phyloP scores from a whole-genome alignment of 92 coral and sea anemone species.

The Palythoa caribaeorum region DNA sequence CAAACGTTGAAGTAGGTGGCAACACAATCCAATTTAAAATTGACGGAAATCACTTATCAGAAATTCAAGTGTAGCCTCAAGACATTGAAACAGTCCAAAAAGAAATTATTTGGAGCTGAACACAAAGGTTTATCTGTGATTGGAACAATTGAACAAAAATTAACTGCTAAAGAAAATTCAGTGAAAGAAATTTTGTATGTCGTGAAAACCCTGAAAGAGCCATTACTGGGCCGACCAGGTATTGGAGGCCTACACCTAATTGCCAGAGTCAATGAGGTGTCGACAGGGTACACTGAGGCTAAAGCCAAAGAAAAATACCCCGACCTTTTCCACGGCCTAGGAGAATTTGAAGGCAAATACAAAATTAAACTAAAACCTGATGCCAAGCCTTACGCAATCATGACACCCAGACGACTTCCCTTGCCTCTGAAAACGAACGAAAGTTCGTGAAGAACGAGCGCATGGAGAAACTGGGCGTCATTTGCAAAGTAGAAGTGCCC shows the following conservation, averaged over 20 bases:
- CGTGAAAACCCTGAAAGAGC: constrained; percentile 50
- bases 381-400: constrained; percentile 56
- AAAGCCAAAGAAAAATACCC: constrained; percentile 48
- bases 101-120: constrained; percentile 51
- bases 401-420: constrained; percentile 62
- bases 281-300: constrained; percentile 27
- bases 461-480: constrained; percentile 67
- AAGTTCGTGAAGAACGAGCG: constrained; percentile 53
- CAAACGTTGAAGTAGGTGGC: constrained; percentile 20
- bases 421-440: constrained; percentile 54
- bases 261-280: constrained; percentile 12
- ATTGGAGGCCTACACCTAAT: constrained; percentile 56
- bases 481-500: constrained; percentile 56
- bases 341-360: constrained; percentile 60
- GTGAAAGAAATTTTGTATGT: constrained; percentile 41
- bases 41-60: constrained; percentile 36
- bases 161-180: constrained; percentile 15
- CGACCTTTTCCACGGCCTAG: constrained; percentile 51
- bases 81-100: constrained; percentile 17
- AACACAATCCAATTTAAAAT: constrained; percentile 42
- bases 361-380: constrained; percentile 53
- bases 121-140: constrained; percentile 34
- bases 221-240: constrained; percentile 59
- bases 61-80: constrained; percentile 35
- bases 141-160: constrained; percentile 10